Percentiles rank a stretch among this genome's conserved stretches.
These are phyloP conservation scores for Diplolepis rosae DNA, from an alignment of 2,888 invertebrate species.

Conservation along the genomic window DNA sequence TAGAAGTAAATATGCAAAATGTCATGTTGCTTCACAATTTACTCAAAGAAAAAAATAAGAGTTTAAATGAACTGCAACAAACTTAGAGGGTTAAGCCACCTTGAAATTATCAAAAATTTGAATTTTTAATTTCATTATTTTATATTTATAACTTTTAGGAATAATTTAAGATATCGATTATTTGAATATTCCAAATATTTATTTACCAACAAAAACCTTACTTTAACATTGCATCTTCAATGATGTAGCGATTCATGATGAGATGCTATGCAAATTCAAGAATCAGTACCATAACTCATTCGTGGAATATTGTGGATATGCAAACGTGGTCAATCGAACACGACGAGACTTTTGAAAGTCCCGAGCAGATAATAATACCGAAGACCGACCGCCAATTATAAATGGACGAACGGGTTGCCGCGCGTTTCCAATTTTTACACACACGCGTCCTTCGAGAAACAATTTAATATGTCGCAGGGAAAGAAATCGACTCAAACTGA, in stretches of 20 bases:
- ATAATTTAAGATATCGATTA: too few relatives aligned
- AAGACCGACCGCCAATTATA: conserved; percentile 56
- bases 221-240: not conserved
- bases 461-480: conserved; percentile 25
- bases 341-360: conserved; percentile 45
- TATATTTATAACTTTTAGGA: too few relatives aligned
- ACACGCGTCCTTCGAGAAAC: conserved; percentile 32
- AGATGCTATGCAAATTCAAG: conserved; percentile 63
- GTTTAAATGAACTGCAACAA: too few relatives aligned
- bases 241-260: conserved; percentile 52
- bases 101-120: too few relatives aligned
- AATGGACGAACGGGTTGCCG: conserved; percentile 31
- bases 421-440: conserved; percentile 31
- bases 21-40: too few relatives aligned
- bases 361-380: conserved; percentile 54
- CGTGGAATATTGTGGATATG: conserved; percentile 61
- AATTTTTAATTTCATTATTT: too few relatives aligned
- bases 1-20: too few relatives aligned
- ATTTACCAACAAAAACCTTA: too few relatives aligned
- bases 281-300: conserved; percentile 62
- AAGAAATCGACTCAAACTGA: conserved; percentile 54
- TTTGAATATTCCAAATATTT: too few relatives aligned
- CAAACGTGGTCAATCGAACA: conserved; percentile 55
- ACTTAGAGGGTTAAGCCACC: too few relatives aligned
- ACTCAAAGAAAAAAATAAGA: too few relatives aligned